Evolutionary conservation across 1,140 invertebrate species (phyloP).

Genomic region (Drosophila ohnishii): DNA sequence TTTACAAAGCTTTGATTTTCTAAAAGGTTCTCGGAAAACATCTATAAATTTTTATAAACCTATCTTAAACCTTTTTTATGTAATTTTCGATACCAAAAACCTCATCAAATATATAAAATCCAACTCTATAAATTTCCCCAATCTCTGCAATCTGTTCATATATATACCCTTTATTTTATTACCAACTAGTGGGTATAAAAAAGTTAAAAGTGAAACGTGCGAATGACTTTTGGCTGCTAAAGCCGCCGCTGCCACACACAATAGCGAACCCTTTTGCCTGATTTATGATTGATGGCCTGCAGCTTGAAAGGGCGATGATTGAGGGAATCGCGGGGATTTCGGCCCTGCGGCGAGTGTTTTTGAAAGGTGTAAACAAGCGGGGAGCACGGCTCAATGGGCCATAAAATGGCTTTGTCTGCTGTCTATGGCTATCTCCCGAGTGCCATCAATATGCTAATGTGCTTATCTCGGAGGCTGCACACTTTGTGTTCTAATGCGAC

Average conservation of each 20-base stretch:
- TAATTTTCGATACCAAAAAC: background rate
- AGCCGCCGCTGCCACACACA: conserved; percentile 22
- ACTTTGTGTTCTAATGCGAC: conserved; percentile 76
- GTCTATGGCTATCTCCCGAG: conserved; percentile 36
- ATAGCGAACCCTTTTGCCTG: conserved; percentile 58
- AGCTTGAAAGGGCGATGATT: conserved; percentile 9
- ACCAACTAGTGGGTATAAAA: conserved; percentile 31
- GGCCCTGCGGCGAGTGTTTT: conserved; percentile 60
- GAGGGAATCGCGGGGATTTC: conserved; percentile 1
- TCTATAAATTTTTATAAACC: background rate
- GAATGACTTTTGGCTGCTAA: conserved; percentile 79
- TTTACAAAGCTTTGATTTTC: background rate
- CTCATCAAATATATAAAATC: background rate
- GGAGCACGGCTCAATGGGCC: conserved; percentile 74
- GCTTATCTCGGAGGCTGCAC: conserved; percentile 77
- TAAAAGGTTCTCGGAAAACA: too few relatives aligned
- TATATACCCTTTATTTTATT: background rate
- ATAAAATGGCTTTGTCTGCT: conserved; percentile 79
- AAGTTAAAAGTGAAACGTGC: conserved; percentile 64
- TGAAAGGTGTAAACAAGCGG: conserved; percentile 77
- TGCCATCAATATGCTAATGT: conserved; percentile 68
- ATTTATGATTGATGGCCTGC: conserved; percentile 75
- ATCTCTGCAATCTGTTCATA: background rate
- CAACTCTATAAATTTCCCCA: background rate
- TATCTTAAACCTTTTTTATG: background rate